Evolutionary conservation across 2,113 vertebrate species (phyloP), one percentile per base, ranked within the genome.

Genomic region (Protobothrops mucrosquamatus): DNA sequence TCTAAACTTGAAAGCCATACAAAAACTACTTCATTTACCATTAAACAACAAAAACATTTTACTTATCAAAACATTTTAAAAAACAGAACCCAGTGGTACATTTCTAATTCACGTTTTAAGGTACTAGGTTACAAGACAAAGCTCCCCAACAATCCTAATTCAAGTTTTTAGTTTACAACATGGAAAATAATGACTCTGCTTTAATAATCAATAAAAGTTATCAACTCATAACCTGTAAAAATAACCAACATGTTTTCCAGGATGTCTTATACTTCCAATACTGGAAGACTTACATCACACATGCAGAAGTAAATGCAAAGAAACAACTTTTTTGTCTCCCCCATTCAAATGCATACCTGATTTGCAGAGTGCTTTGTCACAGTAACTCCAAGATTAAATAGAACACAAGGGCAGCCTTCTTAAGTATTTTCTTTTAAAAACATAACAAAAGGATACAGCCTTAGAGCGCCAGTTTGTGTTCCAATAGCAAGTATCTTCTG

Each of bases 401-500:
- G 90, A 91, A 95, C 93, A 88, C 15, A 22, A 69, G n/a, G 54
- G 29, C 48, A 43, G 52, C 90, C 92, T 18, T 86, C 39, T 85
- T 64, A 52, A 85, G 89, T 87, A 94, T 91, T 88, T 94, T 74
- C 2, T 0, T 57, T 91, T 95, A 92, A 64, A 23, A 92, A 92
- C 91, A 89, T 87, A 91, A 95, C n/a, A 98, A 93, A 99, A 99
- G 99, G 99, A 99, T 99, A 99, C 99, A 99, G 98, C 97, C 99
- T 98, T 94, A 99, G 97, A 94, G 99, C 99, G 96, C 99, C 99
- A 88, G 97, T 98, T 97, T 99, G 99, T 95, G 99, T 99, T 93
- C 99, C 99, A 3, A 99, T 96, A 95, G 99, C 99, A 96, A 99
- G 97, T 94, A 99, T 99, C 98, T 99, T 99, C 98, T 99, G 99